phyloP scores from a whole-genome alignment of 2,888 invertebrate genomes.

The Pollenia amentaria region DNA sequence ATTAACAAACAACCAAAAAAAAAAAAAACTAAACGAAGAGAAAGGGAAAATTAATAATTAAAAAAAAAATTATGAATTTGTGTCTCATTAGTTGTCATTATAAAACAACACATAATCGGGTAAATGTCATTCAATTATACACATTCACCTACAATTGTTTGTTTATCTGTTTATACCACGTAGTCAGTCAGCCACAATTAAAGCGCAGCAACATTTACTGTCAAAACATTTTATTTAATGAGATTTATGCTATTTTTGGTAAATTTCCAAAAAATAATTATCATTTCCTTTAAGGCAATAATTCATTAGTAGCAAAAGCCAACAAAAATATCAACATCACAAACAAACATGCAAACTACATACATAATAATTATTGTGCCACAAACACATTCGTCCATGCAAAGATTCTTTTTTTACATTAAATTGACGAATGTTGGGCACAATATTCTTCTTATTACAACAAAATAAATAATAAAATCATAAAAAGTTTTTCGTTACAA shows the following conservation, averaged over 20 bases:
- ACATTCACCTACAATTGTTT: constrained; percentile 14
- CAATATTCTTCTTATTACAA: constrained; percentile 49
- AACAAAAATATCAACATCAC: not conserved
- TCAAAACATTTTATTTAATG: constrained; percentile 79
- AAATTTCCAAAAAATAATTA: constrained; percentile 82
- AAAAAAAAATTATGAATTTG: constrained; percentile 22
- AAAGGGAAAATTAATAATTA: not conserved
- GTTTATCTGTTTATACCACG: not conserved
- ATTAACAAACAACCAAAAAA: constrained; percentile 23
- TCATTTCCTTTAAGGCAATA: constrained; percentile 78
- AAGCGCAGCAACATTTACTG: constrained; percentile 67
- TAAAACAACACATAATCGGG: constrained; percentile 53
- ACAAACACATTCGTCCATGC: constrained; percentile 4
- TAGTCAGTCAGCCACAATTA: constrained; percentile 30
- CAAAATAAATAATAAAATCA: constrained; percentile 33
- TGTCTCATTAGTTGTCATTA: constrained; percentile 72
- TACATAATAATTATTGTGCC: constrained; percentile 3
- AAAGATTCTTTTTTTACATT: constrained; percentile 24
- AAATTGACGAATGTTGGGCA: constrained; percentile 51
- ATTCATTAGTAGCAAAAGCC: constrained; percentile 72
- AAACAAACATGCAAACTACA: not conserved
- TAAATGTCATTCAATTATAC: constrained; percentile 16
- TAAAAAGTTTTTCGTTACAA: constrained; percentile 70
- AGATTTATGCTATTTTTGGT: constrained; percentile 82
- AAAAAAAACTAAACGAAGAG: not conserved